Base-by-base conservation (phyloP, 64 coral and sea anemone species). In the Stichodactyla helianthus region DNA sequence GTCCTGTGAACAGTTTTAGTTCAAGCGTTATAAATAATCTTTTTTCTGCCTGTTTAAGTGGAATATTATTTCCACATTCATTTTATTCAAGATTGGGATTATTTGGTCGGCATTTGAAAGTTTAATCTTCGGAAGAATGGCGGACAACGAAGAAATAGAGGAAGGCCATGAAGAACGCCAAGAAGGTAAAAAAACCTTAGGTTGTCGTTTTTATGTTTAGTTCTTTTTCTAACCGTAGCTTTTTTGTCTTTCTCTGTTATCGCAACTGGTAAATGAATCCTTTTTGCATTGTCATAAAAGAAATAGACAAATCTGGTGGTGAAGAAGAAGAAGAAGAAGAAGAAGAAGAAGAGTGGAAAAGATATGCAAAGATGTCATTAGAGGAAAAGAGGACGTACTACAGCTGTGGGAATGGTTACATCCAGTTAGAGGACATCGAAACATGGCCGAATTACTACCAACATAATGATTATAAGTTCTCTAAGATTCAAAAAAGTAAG, bases 361-460 rank as follows among this genome's bases (percentile, higher is more conserved):
- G 93, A 78, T 96, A 87, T 17, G 54, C 62, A 23, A 67, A 84
- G 0, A 87, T 92, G 62, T 59, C 92, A 12, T 44, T 95, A 50
- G 52, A 79, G 18, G 86, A 99, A 53, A 95, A 90, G 68, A 82
- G 97, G 31, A 78, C 82, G 35, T 20, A 74, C 17, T 99, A 99
- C 78, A 74, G 54, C 83, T 99, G 97, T 90, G 90, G 96, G 15
- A 50, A 53, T 19, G 25, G 88, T 58, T 99, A 57, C 74, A 63
- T 93, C 7, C 77, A 83, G n/a, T 53, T 95, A 51, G n/a, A 91
- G 28, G 55, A 83, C 1, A 91, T 99, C 31, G 53, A 52, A 88
- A 81, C 90, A 25, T 99, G 97, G 97, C 50, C 90, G 59, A 58
- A 94, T 8, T 98, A 95, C 84, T 68, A 60, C 71, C 55, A 82